These are phyloP conservation scores for Sebastiscus tertius DNA, from an alignment of 2,797 vertebrate genomes.

Conservation along the genomic window DNA sequence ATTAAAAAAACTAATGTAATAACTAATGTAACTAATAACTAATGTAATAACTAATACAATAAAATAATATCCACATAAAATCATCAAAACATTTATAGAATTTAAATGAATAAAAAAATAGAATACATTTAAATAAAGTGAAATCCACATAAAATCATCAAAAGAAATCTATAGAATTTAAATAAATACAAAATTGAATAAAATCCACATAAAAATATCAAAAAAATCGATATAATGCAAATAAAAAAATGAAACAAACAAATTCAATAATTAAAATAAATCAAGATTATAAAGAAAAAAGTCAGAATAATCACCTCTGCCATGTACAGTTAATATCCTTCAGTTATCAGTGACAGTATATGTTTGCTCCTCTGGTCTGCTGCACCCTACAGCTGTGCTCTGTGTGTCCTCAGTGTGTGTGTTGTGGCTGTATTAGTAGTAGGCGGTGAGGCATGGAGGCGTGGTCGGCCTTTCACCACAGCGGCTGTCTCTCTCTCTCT, in stretches of 20 bases:
- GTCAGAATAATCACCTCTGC: constrained; percentile 79
- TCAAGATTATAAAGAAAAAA: not conserved
- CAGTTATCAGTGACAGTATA: not conserved
- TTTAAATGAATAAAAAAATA: not conserved
- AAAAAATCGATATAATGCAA: too few species aligned
- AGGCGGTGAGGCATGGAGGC: constrained; percentile 12
- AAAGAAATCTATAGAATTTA: not conserved
- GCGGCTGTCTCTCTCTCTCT: not conserved
- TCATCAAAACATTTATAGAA: not conserved
- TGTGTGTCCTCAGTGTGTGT: constrained; percentile 23
- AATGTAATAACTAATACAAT: too few species aligned
- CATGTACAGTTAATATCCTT: constrained; percentile 77
- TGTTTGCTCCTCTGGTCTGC: constrained; percentile 20
- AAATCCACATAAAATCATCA: not conserved
- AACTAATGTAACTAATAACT: too few species aligned
- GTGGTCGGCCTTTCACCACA: constrained; percentile 25
- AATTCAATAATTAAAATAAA: not conserved
- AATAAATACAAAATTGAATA: too few species aligned
- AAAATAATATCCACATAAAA: not conserved
- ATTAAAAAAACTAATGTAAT: not conserved
- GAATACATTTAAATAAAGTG: too few species aligned
- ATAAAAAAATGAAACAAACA: not conserved
- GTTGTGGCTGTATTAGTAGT: constrained; percentile 36
- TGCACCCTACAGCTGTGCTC: constrained; percentile 6
- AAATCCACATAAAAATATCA: too few species aligned